A percentile compares a stretch with the other conserved stretches of the same genome.
Evolutionary conservation across 2,888 invertebrate species (phyloP).

Genomic region (Druceiella hillmani): DNA sequence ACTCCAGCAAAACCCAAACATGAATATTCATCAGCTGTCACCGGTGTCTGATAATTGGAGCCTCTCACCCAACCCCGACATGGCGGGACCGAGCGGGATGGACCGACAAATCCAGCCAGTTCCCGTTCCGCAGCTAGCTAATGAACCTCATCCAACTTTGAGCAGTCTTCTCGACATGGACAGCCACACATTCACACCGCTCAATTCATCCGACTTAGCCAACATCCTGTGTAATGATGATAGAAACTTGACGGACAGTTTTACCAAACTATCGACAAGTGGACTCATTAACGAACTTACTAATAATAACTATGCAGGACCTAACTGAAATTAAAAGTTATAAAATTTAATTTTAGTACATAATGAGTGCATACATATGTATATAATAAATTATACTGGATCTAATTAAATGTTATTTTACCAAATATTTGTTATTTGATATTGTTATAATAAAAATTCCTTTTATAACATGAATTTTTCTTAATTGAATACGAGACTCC

Average conservation of each 20-base stretch:
- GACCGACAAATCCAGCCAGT: not conserved
- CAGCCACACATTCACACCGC: conserved; percentile 16
- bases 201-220: conserved; percentile 36
- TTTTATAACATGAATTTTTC: too few relatives aligned
- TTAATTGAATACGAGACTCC: too few relatives aligned
- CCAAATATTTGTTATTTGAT: too few relatives aligned
- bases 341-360: too few relatives aligned
- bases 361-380: too few relatives aligned
- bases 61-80: not conserved
- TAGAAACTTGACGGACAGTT: conserved; percentile 49
- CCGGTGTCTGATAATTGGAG: not conserved
- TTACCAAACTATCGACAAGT: conserved; percentile 44
- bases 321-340: too few relatives aligned
- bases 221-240: conserved; percentile 28
- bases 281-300: conserved; percentile 28
- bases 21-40: not conserved
- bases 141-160: conserved; percentile 8
- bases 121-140: conserved; percentile 8
- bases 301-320: not conserved
- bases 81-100: not conserved
- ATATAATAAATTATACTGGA: too few relatives aligned
- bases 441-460: too few relatives aligned
- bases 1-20: not conserved
- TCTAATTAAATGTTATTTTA: too few relatives aligned
- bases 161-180: conserved; percentile 16